Evolutionary conservation across 2,113 vertebrate genomes (phyloP).

Genomic region (Syngnathus scovelli): DNA sequence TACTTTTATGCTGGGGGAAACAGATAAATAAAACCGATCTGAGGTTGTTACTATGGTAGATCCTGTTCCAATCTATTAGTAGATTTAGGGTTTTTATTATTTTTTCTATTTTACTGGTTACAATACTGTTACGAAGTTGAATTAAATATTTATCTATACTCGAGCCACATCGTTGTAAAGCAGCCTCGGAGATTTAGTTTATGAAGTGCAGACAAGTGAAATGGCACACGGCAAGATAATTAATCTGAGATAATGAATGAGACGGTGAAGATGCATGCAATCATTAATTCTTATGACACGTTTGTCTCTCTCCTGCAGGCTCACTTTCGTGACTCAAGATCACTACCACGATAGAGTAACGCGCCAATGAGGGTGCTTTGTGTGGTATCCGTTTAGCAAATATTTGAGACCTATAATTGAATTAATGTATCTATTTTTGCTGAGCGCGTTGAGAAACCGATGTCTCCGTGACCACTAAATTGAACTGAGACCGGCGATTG

Average conservation of each 20-base stretch:
- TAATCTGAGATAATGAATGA: slow-evolving; percentile 64
- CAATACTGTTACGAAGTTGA: neutral
- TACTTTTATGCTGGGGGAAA: neutral
- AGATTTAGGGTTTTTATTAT: neutral
- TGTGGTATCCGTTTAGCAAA: neutral
- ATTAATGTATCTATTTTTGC: neutral
- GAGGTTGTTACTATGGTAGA: neutral
- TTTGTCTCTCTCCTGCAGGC: slow-evolving; percentile 59
- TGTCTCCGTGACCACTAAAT: neutral
- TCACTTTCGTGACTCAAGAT: slow-evolving; percentile 36
- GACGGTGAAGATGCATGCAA: slow-evolving; percentile 58
- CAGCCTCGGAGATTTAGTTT: slow-evolving; percentile 55
- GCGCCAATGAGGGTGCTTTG: neutral
- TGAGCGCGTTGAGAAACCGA: neutral
- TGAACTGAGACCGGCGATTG: neutral
- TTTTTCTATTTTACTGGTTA: neutral
- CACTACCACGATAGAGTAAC: neutral
- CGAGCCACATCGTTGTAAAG: slow-evolving; percentile 13
- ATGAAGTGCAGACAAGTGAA: slow-evolving; percentile 61
- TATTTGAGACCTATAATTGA: neutral
- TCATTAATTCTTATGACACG: slow-evolving; percentile 62
- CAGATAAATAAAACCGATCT: neutral
- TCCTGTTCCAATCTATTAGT: neutral
- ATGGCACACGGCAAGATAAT: slow-evolving; percentile 56
- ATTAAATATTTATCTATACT: neutral